Base-by-base conservation (phyloP, 2,113 vertebrate species). In the Trematomus loennbergii region DNA sequence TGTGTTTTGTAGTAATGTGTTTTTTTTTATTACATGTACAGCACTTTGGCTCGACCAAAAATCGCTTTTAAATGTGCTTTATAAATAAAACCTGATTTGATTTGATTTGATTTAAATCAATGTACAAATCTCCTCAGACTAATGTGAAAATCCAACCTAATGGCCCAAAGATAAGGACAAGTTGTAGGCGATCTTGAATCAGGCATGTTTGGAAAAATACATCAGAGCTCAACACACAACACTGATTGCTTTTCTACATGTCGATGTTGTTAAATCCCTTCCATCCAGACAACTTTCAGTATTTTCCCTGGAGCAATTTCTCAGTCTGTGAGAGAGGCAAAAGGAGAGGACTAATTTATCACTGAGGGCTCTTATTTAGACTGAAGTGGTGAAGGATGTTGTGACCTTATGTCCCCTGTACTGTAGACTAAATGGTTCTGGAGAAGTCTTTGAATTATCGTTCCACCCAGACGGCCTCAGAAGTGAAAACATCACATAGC, bases 401-500 rank as follows among this genome's bases (percentile, higher is more conserved):
- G 6, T 85, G 82, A 85, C 77, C 80, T 82, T 18, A 48, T 18
- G 63, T 59, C 12, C 20, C 45, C 60, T 72, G 29, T 12, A 67
- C 63, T 73, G 80, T 66, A 43, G 71, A 70, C 75, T 77, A 20
- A 87, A 82, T 61, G 63, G 52, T 20, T 61, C 67, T 60, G 48
- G 40, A 70, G 33, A 54, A 64, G 49, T 66, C 59, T 81, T 64
- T 86, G 40, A 81, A 71, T 58, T 33, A 68, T 65, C 70, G 52
- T 72, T 78, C 68, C 29, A 75, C 69, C 57, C 33, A 77, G 40
- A 20, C 4, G 7, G 48, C 67, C 72, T 59, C 45, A 33, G 49
- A 75, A 78, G 73, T 65, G 58, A 87, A 81, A 86, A 70, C 58
- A 70, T 58, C 18, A 10, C 72, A 84, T 76, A 57, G 75, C 81